These are phyloP conservation scores for Caiman crocodilus DNA, from an alignment of 2,797 vertebrate genomes.

Conservation along the genomic window DNA sequence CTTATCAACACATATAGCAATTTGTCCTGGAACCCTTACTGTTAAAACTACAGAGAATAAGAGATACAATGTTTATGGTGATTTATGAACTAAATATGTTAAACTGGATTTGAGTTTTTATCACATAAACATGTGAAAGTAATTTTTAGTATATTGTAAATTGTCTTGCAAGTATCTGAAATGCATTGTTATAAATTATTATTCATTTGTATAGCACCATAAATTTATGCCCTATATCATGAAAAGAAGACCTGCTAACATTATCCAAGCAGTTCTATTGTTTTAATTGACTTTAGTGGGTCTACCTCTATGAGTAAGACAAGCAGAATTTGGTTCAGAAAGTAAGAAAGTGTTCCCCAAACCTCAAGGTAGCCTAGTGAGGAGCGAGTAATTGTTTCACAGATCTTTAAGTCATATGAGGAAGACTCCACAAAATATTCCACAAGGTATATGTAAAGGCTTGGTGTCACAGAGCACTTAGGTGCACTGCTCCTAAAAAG, in stretches of 20 bases:
- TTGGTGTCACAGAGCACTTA: no score
- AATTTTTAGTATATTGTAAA: slow-evolving; percentile 22
- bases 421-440: background rate
- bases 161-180: slow-evolving; percentile 37
- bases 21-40: background rate
- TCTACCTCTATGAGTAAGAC: slow-evolving; percentile 25
- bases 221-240: slow-evolving; percentile 7
- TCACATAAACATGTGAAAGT: background rate
- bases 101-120: background rate
- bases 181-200: slow-evolving; percentile 6
- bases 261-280: slow-evolving; percentile 19
- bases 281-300: slow-evolving; percentile 40
- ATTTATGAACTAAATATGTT: slow-evolving; percentile 1
- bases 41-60: background rate
- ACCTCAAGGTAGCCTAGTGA: slow-evolving; percentile 22
- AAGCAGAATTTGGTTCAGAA: slow-evolving; percentile 28
- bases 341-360: slow-evolving; percentile 27
- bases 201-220: slow-evolving; percentile 24
- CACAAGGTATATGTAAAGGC: background rate
- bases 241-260: background rate
- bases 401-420: background rate
- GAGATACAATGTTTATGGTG: slow-evolving; percentile 13
- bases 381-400: background rate
- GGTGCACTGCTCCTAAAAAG: no score
- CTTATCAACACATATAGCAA: background rate